Evolutionary conservation across 1,140 invertebrate species (phyloP), one percentile per base, ranked within the genome.

Genomic region (Hylyphantes graminicola): DNA sequence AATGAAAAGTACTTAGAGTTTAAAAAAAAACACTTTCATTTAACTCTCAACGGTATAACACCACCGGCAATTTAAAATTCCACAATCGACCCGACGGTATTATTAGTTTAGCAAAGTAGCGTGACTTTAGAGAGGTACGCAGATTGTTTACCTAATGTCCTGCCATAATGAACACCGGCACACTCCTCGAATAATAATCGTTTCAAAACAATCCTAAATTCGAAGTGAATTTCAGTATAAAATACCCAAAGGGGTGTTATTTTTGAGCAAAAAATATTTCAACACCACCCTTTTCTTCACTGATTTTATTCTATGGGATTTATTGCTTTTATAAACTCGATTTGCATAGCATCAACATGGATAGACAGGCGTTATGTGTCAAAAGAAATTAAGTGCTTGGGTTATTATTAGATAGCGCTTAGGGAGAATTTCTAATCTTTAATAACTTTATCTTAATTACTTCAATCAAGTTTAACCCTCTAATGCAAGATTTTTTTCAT

Each of bases 191-290:
- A 78, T 78, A 67, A 61, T 78, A 78, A 78, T 78, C 67, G 51
- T 19, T 48, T 12, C 48, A 78, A 78, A 78, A 78, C 76, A 78
- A 65, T 78, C 50, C 63, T n/a, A 78, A 78, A 67, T 78, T 78
- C 76, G 61, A 35, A 35, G 35, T 35, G 35, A 35, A 35, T 35
- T n/a, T 35, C 35, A 35, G 65, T 78, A 67, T n/a, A 57, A 21
- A 48, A 59, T 55, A 63, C 57, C 63, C 63, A 76, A 74, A 74
- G 54, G 54, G 54, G 67, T 13, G 17, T 12, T 10, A 11, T 1
- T 11, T 11, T 70, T 6, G 12, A 59, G 59, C 35, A 65, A 59
- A 57, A 57, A n/a, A 70, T 8, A 59, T 35, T 35, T 17, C 68
- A 19, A 15, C 50, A 48, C 68, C 68, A 74, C 72, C 72, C 72